A percentile compares a stretch with the other conserved stretches of the same genome.
phyloP scores from a whole-genome alignment of 1,140 invertebrate species.

The Aphelenchoides fujianensis region DNA sequence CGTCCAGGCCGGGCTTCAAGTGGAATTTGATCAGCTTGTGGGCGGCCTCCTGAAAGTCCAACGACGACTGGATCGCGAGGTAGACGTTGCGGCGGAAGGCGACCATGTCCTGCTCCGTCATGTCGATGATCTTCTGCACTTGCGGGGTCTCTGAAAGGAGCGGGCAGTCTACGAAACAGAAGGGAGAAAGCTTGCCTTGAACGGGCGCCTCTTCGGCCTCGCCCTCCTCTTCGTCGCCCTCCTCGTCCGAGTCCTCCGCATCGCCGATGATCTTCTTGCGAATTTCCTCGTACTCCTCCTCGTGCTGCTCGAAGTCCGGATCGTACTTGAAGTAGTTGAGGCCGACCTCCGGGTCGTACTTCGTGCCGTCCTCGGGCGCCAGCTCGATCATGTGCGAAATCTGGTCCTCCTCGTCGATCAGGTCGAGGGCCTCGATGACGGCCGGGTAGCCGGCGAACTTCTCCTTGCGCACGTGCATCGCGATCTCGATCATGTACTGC shows the following conservation, averaged over 20 bases:
- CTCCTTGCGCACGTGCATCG: slow-evolving; percentile 86
- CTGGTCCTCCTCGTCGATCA: slow-evolving; percentile 94
- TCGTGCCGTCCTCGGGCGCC: slow-evolving; percentile 42
- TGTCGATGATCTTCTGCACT: slow-evolving; percentile 76
- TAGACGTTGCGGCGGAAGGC: slow-evolving; percentile 91
- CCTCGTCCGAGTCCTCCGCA: slow-evolving; percentile 65
- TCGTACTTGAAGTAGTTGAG: slow-evolving; percentile 93
- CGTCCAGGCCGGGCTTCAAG: slow-evolving; percentile 74
- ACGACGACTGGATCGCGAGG: slow-evolving; percentile 92
- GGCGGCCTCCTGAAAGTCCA: slow-evolving; percentile 97
- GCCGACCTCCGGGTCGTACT: slow-evolving; percentile 74
- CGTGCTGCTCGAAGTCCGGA: slow-evolving; percentile 82
- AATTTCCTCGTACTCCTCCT: slow-evolving; percentile 90
- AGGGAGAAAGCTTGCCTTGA: slow-evolving; percentile 9
- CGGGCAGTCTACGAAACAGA: slow-evolving; percentile 4
- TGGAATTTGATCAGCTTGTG: slow-evolving; percentile 97
- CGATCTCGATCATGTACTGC: slow-evolving; percentile 99
- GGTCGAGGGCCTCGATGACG: slow-evolving; percentile 81
- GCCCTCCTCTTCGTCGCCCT: slow-evolving; percentile 68
- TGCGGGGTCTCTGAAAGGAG: slow-evolving; percentile 24
- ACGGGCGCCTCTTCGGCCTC: slow-evolving; percentile 66
- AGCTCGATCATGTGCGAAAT: slow-evolving; percentile 88
- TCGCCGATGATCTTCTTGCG: slow-evolving; percentile 73
- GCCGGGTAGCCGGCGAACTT: slow-evolving; percentile 87
- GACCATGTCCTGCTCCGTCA: slow-evolving; percentile 93